Conservation (phyloP, 2,797 vertebrate genomes). For the Picus viridis region DNA sequence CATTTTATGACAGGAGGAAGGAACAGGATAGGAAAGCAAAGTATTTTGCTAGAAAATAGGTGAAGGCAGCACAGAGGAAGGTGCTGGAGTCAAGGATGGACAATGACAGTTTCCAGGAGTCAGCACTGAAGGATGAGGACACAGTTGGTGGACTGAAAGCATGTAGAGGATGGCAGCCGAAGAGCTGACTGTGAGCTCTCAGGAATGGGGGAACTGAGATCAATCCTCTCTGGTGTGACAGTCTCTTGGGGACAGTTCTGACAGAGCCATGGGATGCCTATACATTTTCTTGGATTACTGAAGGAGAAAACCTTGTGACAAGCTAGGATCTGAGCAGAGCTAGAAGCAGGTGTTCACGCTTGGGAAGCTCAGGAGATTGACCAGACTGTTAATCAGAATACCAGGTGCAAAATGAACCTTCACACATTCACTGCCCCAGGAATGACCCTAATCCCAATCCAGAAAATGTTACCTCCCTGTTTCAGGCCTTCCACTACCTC, state of each 20-base stretch:
- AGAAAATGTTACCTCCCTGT: conserved; percentile 50
- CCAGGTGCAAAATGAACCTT: conserved; percentile 64
- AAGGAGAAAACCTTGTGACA: background rate
- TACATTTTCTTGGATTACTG: conserved; percentile 19
- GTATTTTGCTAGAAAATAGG: background rate
- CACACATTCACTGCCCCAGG: conserved; percentile 38
- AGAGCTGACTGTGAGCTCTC: background rate
- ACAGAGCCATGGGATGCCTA: background rate
- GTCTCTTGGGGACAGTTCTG: background rate
- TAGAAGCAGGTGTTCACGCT: conserved; percentile 49
- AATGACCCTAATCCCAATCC: conserved; percentile 64
- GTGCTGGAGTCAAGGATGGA: background rate
- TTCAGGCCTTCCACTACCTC: conserved; percentile 50
- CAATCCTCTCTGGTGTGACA: background rate
- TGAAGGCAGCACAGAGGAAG: background rate
- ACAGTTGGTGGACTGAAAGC: background rate
- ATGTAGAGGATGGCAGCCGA: background rate
- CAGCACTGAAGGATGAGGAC: background rate
- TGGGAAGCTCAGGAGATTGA: conserved; percentile 30
- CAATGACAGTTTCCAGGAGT: background rate
- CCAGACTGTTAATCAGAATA: conserved; percentile 51
- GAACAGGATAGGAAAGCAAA: background rate
- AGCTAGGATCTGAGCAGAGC: background rate
- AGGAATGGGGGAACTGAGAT: background rate
- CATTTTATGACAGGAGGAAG: background rate